Evolutionary conservation across 1,140 invertebrate species (phyloP), one percentile per base, ranked within the genome.

Genomic region (Drosophila ohnishii): DNA sequence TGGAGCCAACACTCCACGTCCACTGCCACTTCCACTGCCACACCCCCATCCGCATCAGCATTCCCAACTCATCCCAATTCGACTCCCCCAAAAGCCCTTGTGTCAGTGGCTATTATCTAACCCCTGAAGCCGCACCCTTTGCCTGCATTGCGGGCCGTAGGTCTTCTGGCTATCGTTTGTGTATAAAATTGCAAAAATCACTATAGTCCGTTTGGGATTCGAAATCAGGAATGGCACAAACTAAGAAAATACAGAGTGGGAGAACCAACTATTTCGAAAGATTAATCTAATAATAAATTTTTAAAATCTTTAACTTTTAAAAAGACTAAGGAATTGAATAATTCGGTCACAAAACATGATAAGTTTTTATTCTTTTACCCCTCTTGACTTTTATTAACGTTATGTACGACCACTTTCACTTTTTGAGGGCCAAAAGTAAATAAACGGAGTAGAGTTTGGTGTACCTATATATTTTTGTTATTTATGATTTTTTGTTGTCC

Each of bases 401-500:
- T 51, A 37, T 28, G 22, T 28, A 16, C 30, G 4, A 13, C 16
- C 19, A 34, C 56, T 60, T 60, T 61, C 39, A 14, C 37, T 64
- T 28, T 44, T 59, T 28, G 30, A 22, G 30, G 3, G 7, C 57
- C 55, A 42, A 64, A 53, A 22, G 19, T 60, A 64, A 64, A 60
- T 44, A 64, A 35, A 45, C 22, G 30, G 9, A 32, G 32, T 32
- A 32, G 5, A 32, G 47, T 32, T 50, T 11, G 40, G 32, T 44
- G 30, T 45, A 39, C 42, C 55, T 64, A 28, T 39, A 44, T 53
- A 25, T 34, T 64, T 60, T n/a, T 9, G 55, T 82, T 78, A 82
- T 82, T 82, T 82, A 81, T 78, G 80, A 70, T 66, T 82, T 82
- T 65, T 55, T 64, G 30, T 64, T 60, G 28, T 25, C 9, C 39